These are phyloP conservation scores for Nasonia longicornis DNA, from an alignment of 1,140 invertebrate species.

Conservation along the genomic window DNA sequence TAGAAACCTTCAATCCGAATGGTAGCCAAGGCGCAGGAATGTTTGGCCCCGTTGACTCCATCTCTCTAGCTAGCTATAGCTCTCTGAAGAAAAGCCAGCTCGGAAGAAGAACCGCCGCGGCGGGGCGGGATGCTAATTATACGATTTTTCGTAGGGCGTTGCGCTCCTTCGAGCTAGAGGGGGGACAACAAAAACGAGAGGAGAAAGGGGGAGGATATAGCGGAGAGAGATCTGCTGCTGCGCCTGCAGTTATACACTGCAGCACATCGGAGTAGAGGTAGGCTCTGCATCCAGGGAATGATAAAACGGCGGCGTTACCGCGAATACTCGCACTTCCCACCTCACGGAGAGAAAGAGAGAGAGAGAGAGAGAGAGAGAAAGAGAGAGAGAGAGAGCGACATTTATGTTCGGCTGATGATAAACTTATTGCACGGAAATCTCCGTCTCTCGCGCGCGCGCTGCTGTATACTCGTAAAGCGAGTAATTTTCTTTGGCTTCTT, in stretches of 20 bases:
- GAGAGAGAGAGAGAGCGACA: constrained; percentile 6
- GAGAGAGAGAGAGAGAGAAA: too few species aligned
- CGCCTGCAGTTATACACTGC: neutral
- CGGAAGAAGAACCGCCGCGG: neutral
- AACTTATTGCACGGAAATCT: constrained; percentile 24
- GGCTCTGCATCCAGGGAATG: neutral
- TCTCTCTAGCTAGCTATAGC: neutral
- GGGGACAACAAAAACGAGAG: neutral
- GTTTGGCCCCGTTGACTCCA: constrained; percentile 1
- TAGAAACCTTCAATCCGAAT: constrained; percentile 21
- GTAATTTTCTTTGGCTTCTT: constrained; percentile 34
- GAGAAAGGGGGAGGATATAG: constrained; percentile 12
- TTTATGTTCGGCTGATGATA: constrained; percentile 44
- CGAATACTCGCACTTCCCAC: constrained; percentile 18
- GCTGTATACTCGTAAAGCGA: constrained; percentile 28
- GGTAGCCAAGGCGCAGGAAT: neutral
- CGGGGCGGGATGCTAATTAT: constrained; percentile 22
- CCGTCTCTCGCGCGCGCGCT: neutral
- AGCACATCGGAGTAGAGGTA: too few species aligned
- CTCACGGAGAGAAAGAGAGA: neutral
- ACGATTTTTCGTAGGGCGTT: constrained; percentile 30
- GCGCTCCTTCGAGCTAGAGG: neutral
- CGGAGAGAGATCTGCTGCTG: neutral
- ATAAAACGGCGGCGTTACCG: constrained; percentile 17
- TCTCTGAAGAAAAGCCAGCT: neutral